A percentile compares a stretch with the other conserved stretches of the same genome.
Conservation (phyloP, 2,888 invertebrate genomes). For the Hyposoter dolosus region DNA sequence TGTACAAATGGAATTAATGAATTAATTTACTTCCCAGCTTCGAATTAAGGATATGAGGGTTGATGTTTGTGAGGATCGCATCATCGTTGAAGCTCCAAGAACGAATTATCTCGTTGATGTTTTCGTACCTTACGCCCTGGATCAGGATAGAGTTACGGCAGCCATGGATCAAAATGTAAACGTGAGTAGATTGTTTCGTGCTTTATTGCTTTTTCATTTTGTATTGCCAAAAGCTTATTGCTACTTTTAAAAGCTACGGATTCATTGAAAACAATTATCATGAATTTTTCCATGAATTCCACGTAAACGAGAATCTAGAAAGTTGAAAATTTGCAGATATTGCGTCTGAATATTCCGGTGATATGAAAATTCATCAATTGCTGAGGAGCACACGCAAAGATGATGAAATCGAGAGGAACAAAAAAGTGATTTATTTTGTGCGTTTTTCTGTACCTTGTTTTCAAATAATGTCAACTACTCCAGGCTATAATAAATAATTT, state of each 20-base stretch:
- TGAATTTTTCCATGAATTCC: neutral
- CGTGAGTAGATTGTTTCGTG: constrained; percentile 81
- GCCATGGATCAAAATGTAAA: constrained; percentile 86
- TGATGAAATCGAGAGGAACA: constrained; percentile 3
- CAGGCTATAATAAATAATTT: constrained; percentile 59
- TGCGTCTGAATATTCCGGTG: constrained; percentile 78
- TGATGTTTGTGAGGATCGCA: constrained; percentile 91
- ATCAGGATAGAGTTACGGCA: constrained; percentile 86
- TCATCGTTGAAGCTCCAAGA: constrained; percentile 88
- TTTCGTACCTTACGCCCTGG: constrained; percentile 89
- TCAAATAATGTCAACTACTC: constrained; percentile 10
- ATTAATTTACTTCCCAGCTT: constrained; percentile 83
- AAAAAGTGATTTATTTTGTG: constrained; percentile 43
- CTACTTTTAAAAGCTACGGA: neutral
- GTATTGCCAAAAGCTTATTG: neutral
- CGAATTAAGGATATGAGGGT: constrained; percentile 87
- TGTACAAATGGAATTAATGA: neutral
- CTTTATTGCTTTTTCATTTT: constrained; percentile 26
- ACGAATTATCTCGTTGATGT: constrained; percentile 89
- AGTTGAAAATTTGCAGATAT: constrained; percentile 75
- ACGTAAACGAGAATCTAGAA: neutral
- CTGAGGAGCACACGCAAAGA: constrained; percentile 50
- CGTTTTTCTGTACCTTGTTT: constrained; percentile 18
- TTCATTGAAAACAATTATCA: neutral
- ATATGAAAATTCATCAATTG: constrained; percentile 43